These are phyloP conservation scores for Folsomia manolachei DNA, from an alignment of 2,888 invertebrate genomes.

Conservation along the genomic window DNA sequence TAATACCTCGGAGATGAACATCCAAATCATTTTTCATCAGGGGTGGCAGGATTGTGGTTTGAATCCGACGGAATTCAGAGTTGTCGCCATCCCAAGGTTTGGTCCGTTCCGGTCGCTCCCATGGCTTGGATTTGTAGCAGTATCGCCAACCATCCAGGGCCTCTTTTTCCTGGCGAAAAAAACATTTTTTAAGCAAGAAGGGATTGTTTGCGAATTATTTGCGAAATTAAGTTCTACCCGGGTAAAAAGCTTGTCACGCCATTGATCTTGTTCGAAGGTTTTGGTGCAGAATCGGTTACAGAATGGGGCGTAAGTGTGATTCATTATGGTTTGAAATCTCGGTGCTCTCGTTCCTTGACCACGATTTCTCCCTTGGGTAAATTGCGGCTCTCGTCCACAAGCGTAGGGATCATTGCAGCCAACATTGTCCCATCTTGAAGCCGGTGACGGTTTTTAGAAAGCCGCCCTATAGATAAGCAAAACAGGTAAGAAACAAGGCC, in stretches of 20 bases:
- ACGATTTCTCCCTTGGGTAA: conserved; percentile 21
- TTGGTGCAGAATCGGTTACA: conserved; percentile 47
- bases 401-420: conserved; percentile 40
- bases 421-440: conserved; percentile 41
- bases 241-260: conserved; percentile 43
- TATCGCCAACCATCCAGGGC: conserved; percentile 47
- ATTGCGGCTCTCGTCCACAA: conserved; percentile 27
- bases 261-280: conserved; percentile 47
- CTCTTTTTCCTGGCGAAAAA: conserved; percentile 38
- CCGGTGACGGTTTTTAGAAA: conserved; percentile 44
- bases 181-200: not conserved
- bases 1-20: conserved; percentile 40
- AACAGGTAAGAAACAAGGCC: not conserved
- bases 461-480: conserved; percentile 28
- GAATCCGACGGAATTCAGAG: conserved; percentile 44
- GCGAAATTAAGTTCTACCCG: conserved; percentile 28
- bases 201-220: not conserved
- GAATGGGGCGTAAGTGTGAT: conserved; percentile 46
- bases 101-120: conserved; percentile 43
- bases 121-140: conserved; percentile 45
- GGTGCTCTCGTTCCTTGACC: conserved; percentile 35
- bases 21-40: conserved; percentile 45
- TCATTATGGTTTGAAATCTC: conserved; percentile 47
- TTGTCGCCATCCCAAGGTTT: conserved; percentile 48
- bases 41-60: conserved; percentile 40